phyloP scores from a whole-genome alignment of 2,888 invertebrate genomes.

The Gymnoscelis rufifasciata region DNA sequence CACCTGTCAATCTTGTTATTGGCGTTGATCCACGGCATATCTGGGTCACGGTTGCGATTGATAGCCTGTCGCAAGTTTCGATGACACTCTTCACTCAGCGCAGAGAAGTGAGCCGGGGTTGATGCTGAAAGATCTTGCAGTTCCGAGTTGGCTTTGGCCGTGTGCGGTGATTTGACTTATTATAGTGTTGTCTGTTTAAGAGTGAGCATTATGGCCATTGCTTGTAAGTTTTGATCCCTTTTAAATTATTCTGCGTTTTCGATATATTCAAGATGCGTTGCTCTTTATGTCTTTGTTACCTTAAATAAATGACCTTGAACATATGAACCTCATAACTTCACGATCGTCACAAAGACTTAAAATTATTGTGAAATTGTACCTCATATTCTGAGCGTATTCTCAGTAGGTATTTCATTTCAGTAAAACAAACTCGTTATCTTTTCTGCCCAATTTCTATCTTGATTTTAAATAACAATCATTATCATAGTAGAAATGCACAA shows the following conservation, averaged over 20 bases:
- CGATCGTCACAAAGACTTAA: no score
- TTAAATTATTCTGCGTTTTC: slow-evolving; percentile 1
- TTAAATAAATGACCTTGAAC: no score
- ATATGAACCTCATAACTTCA: no score
- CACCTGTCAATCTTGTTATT: slow-evolving; percentile 38
- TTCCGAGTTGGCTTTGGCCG: slow-evolving; percentile 51
- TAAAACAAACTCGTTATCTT: no score
- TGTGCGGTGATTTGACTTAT: slow-evolving; percentile 36
- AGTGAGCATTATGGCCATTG: slow-evolving; percentile 29
- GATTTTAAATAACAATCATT: no score
- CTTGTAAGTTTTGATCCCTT: slow-evolving; percentile 16
- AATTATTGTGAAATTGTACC: no score
- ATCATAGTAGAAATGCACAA: no score
- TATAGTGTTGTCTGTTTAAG: slow-evolving; percentile 28
- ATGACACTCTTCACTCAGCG: slow-evolving; percentile 56
- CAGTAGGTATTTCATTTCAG: no score
- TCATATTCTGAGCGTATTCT: no score
- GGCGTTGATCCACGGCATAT: slow-evolving; percentile 50
- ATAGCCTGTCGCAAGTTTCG: slow-evolving; percentile 44
- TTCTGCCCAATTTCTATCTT: no score
- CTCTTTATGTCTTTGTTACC: no score
- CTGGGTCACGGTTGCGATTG: slow-evolving; percentile 58
- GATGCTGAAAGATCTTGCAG: slow-evolving; percentile 50
- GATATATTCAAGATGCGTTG: no score
- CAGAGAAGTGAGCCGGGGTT: slow-evolving; percentile 41